Conservation (phyloP, 2,797 vertebrate species). For the Meda fulgida region DNA sequence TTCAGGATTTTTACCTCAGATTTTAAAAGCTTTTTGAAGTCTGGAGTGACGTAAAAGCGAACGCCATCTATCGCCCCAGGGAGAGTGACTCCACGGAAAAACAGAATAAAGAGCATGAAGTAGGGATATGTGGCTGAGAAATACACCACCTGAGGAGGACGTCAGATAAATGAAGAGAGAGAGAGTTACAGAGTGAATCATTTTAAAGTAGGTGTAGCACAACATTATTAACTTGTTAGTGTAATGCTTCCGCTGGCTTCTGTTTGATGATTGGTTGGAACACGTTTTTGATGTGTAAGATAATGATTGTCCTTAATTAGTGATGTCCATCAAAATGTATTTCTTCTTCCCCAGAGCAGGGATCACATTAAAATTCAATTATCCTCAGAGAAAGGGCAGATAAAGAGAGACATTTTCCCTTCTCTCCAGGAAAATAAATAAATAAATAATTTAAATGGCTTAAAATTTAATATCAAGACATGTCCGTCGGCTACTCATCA, state of each 20-base stretch:
- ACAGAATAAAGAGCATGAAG: conserved; percentile 91
- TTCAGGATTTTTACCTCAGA: conserved; percentile 79
- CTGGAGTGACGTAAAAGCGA: conserved; percentile 89
- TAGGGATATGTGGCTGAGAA: conserved; percentile 94
- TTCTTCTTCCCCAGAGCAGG: conserved; percentile 54
- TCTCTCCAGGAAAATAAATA: conserved; percentile 24
- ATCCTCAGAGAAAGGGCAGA: conserved; percentile 61
- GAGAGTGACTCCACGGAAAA: conserved; percentile 89
- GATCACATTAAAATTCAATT: conserved; percentile 73
- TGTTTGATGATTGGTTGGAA: conserved; percentile 32
- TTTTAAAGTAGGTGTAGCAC: background rate
- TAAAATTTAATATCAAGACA: background rate
- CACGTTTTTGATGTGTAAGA: conserved; percentile 54
- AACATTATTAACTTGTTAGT: conserved; percentile 23
- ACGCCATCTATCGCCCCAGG: conserved; percentile 90
- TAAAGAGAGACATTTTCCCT: conserved; percentile 61
- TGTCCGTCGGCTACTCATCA: conserved; percentile 9
- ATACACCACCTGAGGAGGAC: conserved; percentile 84
- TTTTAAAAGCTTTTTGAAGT: conserved; percentile 85
- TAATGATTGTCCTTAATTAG: conserved; percentile 69
- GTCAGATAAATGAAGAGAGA: background rate
- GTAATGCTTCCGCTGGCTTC: conserved; percentile 11
- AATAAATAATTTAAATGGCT: background rate
- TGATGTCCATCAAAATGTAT: conserved; percentile 68
- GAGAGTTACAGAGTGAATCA: conserved; percentile 5